Percentiles rank a stretch among this genome's conserved stretches.
Conservation (phyloP, 2,797 vertebrate genomes). For the Scomberomorus guttatus region DNA sequence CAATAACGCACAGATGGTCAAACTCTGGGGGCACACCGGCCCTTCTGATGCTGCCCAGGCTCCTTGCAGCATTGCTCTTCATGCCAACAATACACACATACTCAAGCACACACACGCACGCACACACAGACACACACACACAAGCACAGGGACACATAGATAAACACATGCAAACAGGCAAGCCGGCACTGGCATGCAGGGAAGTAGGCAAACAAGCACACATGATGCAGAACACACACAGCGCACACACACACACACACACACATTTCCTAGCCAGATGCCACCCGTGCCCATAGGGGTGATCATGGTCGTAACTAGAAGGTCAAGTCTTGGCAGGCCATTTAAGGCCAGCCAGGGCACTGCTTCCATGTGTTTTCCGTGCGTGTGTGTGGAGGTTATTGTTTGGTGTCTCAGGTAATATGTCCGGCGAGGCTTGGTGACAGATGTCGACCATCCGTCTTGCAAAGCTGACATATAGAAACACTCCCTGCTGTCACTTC, state of each 20-base stretch:
- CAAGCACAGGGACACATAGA: conserved; percentile 14
- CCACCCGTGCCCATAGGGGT: conserved; percentile 80
- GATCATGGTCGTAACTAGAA: conserved; percentile 83
- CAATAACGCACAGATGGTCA: conserved; percentile 88
- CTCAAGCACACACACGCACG: conserved; percentile 10
- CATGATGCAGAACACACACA: conserved; percentile 52
- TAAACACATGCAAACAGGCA: conserved; percentile 57
- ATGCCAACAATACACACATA: conserved; percentile 76
- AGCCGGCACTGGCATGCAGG: conserved; percentile 32
- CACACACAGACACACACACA: conserved; percentile 22
- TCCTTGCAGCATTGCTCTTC: conserved; percentile 74
- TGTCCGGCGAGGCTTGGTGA: conserved; percentile 73
- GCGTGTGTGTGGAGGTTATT: conserved; percentile 65
- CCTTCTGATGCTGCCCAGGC: conserved; percentile 80
- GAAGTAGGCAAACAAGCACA: conserved; percentile 36
- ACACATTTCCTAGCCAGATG: conserved; percentile 83
- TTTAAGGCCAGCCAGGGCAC: conserved; percentile 67
- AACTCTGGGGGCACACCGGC: conserved; percentile 82
- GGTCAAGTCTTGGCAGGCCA: conserved; percentile 83
- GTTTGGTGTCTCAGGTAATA: conserved; percentile 83
- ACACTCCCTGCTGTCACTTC: conserved; percentile 63
- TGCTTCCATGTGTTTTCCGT: conserved; percentile 47
- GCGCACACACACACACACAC: neutral
- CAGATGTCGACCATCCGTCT: conserved; percentile 83
- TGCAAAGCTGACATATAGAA: conserved; percentile 78